Evolutionary conservation across 2,113 vertebrate species (phyloP), one percentile per base, ranked within the genome.

Genomic region (Pachypanchax playfairii): DNA sequence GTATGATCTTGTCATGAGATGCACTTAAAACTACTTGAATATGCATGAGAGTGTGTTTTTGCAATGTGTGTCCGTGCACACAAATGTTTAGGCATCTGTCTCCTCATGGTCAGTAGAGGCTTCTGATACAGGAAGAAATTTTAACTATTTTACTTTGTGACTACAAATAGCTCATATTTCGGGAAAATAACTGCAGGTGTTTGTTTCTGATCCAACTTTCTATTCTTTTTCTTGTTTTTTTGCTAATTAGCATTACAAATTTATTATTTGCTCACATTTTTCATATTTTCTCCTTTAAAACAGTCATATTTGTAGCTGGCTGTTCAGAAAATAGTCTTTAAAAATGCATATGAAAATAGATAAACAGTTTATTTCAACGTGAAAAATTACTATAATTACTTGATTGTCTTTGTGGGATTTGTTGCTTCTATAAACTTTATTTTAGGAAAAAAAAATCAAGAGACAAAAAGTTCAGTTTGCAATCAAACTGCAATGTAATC

Each of bases 221-320:
- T 3, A 28, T 12, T 8, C n/a, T 44, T 2, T 53, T 18, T 52
- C 2, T 28, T 48, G n/a, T 31, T 43, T 41, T 56, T 65, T 51
- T 43, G 10, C 50, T 61, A 22, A 51, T 20, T 13, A 21, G 44
- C 22, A 57, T 29, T 4, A 42, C 24, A 38, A 60, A 42, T 17
- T 18, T 5, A 10, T 4, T 11, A 51, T 25, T 65, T 65, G 38
- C 33, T 26, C 63, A n/a, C n/a, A n/a, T n/a, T n/a, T n/a, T n/a
- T 52, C 12, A 15, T 39, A n/a, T n/a, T n/a, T 44, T 42, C 28
- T 33, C 25, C 15, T 14, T 22, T 41, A 5, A 6, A 21, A 56
- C 35, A 55, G 25, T 2, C 50, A 26, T 54, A 21, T 47, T 53
- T 22, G 47, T n/a, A 50, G 15, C 3, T 2, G 13, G 7, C 48